A percentile compares a stretch with the other conserved stretches of the same genome.
Conservation (phyloP, 2,888 invertebrate genomes). For the Resseliella maxima region DNA sequence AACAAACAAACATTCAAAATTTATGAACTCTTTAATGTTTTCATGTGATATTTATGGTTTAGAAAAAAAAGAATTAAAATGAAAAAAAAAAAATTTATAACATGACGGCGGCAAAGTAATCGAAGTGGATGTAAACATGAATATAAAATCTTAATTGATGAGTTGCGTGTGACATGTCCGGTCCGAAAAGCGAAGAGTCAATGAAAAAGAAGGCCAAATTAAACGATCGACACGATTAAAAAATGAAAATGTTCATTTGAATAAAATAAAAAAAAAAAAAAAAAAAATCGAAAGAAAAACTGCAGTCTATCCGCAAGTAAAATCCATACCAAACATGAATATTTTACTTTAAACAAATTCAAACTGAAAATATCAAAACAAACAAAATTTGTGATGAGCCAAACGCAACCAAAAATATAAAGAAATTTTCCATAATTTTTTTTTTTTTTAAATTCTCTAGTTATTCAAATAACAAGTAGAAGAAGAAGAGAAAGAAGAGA, state of each 20-base stretch:
- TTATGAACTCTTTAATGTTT: slow-evolving; percentile 2
- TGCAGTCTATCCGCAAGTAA: slow-evolving; percentile 20
- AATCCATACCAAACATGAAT: not conserved
- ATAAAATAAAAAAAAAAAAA: slow-evolving; percentile 3
- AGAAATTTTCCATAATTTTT: not conserved
- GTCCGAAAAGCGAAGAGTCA: not conserved
- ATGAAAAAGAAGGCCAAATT: slow-evolving; percentile 10
- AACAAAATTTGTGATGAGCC: not conserved
- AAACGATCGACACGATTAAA: slow-evolving; percentile 2
- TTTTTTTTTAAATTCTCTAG: not conserved
- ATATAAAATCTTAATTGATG: slow-evolving; percentile 51
- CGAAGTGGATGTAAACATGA: slow-evolving; percentile 45
- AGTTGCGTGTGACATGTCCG: slow-evolving; percentile 45
- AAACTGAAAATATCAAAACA: not conserved
- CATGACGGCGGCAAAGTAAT: not conserved
- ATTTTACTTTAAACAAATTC: not conserved
- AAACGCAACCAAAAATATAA: too few relatives aligned
- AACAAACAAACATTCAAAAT: not conserved
- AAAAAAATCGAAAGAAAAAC: not conserved
- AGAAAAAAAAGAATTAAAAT: not conserved
- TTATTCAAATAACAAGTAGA: too few relatives aligned
- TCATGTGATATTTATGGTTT: slow-evolving; percentile 34
- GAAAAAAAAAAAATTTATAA: not conserved
- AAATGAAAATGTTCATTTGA: not conserved
- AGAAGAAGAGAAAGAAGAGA: too few relatives aligned